Evolutionary conservation across 2,797 vertebrate genomes (phyloP).

Genomic region (Lutjanus argentimaculatus): DNA sequence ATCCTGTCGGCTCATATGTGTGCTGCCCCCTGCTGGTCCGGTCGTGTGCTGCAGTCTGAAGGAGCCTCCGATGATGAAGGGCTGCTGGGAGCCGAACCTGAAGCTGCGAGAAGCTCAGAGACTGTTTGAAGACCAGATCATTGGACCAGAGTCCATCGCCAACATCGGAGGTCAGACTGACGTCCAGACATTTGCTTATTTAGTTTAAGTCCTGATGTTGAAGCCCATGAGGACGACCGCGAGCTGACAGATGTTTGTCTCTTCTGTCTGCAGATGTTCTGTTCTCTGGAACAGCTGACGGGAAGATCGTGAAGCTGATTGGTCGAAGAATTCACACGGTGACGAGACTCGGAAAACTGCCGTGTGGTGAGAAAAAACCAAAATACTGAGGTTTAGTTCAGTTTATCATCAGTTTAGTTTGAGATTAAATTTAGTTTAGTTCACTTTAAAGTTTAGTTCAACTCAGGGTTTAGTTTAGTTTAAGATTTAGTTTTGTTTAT

Average conservation of each 20-base stretch:
- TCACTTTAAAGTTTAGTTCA: neutral
- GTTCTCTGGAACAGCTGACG: slow-evolving; percentile 94
- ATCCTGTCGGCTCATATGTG: neutral
- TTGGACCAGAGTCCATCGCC: slow-evolving; percentile 93
- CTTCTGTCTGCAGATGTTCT: slow-evolving; percentile 88
- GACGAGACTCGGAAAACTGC: slow-evolving; percentile 89
- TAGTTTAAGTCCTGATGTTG: neutral
- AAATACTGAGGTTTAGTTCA: neutral
- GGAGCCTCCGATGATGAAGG: slow-evolving; percentile 91
- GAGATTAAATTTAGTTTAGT: neutral
- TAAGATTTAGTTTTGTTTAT: neutral
- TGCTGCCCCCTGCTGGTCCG: neutral
- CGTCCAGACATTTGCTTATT: too few relatives aligned
- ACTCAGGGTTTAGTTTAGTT: neutral
- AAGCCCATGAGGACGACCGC: neutral
- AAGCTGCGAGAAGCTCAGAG: slow-evolving; percentile 90
- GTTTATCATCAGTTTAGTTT: too few relatives aligned
- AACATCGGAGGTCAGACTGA: slow-evolving; percentile 84
- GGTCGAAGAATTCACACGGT: slow-evolving; percentile 89
- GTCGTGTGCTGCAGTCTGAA: slow-evolving; percentile 82
- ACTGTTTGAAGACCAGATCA: slow-evolving; percentile 91
- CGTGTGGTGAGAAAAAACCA: slow-evolving; percentile 89
- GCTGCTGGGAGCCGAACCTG: slow-evolving; percentile 91
- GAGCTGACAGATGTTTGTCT: slow-evolving; percentile 19
- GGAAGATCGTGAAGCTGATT: slow-evolving; percentile 92